Base-by-base conservation (phyloP, 1,140 invertebrate species). In the Helicoverpa armigera region DNA sequence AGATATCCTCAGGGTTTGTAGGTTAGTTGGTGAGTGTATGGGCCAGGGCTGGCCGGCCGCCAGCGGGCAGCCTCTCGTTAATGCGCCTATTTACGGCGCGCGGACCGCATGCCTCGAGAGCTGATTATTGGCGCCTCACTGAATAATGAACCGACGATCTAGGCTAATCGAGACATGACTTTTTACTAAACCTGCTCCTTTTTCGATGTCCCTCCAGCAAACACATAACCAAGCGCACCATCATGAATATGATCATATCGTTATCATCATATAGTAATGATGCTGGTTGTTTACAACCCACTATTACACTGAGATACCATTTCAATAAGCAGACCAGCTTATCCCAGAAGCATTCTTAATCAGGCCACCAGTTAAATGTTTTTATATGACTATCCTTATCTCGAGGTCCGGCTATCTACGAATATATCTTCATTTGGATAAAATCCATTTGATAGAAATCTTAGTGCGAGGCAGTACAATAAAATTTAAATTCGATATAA, bases 111-210 rank as follows among this genome's bases (percentile, higher is more conserved):
- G 87, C 87, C 85, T 83, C 81, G 51, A 84, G 83, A 83, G 82
- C 87, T 88, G 88, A 87, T 91, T 88, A 88, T 87, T 89, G 90
- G 91, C 92, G 92, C 91, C 90, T 88, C 84, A 83, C 86, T 90
- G 87, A 90, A 90, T 92, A 92, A 91, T 92, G 86, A 90, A 88
- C 87, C 83, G 80, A 73, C 83, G 82, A 90, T 88, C 85, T 89
- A 77, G 86, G 88, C 90, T 92, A 90, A 92, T 92, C 87, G 88
- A 90, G 90, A 87, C 82, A 78, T 82, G 76, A 82, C 85, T 86
- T 87, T 85, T 87, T 84, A 83, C 75, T 79, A 83, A 76, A 69
- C 79, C 87, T 85, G 29, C 48, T 78, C 23, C 18, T 81, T 80
- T 72, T 51, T 35, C 54, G 53, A 43, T 69, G 18, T 53, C 13